Percentiles rank a stretch among this genome's conserved stretches.
phyloP scores from a whole-genome alignment of 1,140 invertebrate species.

The Aradophagus sp. region DNA sequence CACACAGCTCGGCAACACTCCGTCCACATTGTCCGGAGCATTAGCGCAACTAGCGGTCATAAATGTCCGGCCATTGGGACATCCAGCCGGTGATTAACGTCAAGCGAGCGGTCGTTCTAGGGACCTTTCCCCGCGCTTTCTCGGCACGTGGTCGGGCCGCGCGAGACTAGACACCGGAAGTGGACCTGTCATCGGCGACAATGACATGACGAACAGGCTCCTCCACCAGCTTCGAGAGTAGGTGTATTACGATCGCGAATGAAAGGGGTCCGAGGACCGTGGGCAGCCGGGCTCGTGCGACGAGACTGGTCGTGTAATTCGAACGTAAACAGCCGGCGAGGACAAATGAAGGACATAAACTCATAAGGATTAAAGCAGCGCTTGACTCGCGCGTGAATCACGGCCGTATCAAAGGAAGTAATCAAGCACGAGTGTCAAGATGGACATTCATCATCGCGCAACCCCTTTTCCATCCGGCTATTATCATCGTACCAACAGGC shows the following conservation, averaged over 20 bases:
- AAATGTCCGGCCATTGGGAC: conserved; percentile 20
- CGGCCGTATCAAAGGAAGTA: conserved; percentile 53
- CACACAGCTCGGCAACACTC: no score
- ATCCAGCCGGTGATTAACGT: conserved; percentile 30
- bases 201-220: conserved; percentile 56
- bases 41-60: conserved; percentile 20
- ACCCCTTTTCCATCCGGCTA: conserved; percentile 10
- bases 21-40: no score
- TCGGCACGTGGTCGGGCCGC: conserved; percentile 26
- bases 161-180: conserved; percentile 52
- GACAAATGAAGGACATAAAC: conserved; percentile 60
- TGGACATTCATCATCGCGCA: conserved; percentile 33
- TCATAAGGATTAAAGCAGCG: conserved; percentile 54
- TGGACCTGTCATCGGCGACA: conserved; percentile 56
- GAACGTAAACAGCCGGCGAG: conserved; percentile 54
- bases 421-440: conserved; percentile 52
- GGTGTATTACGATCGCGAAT: conserved; percentile 57
- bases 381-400: conserved; percentile 50
- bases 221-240: conserved; percentile 40
- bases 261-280: conserved; percentile 47
- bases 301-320: conserved; percentile 46
- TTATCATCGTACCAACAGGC: no score
- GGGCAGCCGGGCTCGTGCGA: conserved; percentile 52
- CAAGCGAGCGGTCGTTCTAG: conserved; percentile 9
- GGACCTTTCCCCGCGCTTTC: conserved; percentile 2